These are phyloP conservation scores for Bucorvus abyssinicus DNA, from an alignment of 2,797 vertebrate species.

Conservation along the genomic window DNA sequence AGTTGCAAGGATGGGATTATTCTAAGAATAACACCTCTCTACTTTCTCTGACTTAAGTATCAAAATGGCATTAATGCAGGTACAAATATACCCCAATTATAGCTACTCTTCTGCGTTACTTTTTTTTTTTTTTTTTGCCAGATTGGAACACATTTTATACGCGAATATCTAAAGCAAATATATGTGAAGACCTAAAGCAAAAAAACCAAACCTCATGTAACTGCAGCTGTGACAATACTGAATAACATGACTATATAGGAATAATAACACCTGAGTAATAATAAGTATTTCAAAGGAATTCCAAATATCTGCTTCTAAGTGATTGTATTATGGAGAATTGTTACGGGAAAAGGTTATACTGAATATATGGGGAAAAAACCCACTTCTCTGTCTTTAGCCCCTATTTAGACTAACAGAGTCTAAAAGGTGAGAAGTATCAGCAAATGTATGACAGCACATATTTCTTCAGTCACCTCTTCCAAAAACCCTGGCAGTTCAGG, in stretches of 20 bases:
- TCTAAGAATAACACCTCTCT: background rate
- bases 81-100: background rate
- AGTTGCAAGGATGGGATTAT: background rate
- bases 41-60: background rate
- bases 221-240: background rate
- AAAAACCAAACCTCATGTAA: background rate
- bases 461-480: background rate
- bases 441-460: background rate
- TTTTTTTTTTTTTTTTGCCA: background rate
- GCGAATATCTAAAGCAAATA: background rate
- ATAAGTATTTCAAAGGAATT: background rate
- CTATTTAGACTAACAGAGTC: background rate
- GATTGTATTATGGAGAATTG: background rate
- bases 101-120: background rate
- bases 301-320: background rate
- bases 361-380: background rate
- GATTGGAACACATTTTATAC: background rate
- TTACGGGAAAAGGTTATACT: background rate
- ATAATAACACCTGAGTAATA: background rate
- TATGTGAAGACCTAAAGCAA: background rate
- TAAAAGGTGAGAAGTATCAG: background rate
- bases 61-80: background rate
- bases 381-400: background rate
- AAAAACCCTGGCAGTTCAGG: background rate
- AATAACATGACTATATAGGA: background rate